These are phyloP conservation scores for Etheostoma spectabile DNA, from an alignment of 2,113 vertebrate genomes.

Conservation along the genomic window DNA sequence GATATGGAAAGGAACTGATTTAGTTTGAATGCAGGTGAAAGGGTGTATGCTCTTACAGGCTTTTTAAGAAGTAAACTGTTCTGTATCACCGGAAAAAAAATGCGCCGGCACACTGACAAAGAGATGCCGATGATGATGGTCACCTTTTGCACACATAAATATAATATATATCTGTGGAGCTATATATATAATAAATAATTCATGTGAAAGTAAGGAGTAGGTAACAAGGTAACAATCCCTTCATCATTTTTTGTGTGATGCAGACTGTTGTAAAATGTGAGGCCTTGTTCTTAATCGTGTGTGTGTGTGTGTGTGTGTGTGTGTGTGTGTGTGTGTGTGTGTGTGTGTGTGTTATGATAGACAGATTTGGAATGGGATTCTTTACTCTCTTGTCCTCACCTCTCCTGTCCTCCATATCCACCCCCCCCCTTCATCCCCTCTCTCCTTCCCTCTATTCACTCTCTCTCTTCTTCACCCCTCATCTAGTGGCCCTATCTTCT, in stretches of 20 bases:
- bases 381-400: conserved; percentile 51
- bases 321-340: conserved; percentile 20
- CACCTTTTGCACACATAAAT: not conserved
- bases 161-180: no score
- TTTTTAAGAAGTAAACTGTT: not conserved
- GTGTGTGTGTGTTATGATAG: conserved; percentile 9
- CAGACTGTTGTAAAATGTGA: not conserved
- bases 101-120: not conserved
- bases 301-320: conserved; percentile 6
- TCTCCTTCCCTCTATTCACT: conserved; percentile 27
- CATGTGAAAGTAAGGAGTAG: no score
- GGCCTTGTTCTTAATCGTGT: conserved; percentile 33
- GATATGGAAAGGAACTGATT: not conserved
- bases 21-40: not conserved
- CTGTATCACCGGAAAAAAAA: not conserved
- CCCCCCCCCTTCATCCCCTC: conserved; percentile 33
- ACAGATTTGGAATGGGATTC: conserved; percentile 47
- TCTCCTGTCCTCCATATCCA: conserved; percentile 40
- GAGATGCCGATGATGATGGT: not conserved
- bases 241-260: not conserved
- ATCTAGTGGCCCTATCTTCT: conserved; percentile 28
- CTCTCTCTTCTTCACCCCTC: conserved; percentile 21
- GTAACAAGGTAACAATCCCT: no score
- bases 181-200: no score
- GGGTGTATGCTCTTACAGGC: not conserved